Base-by-base conservation (phyloP, 2,888 invertebrate genomes). In the Griposia aprilina region DNA sequence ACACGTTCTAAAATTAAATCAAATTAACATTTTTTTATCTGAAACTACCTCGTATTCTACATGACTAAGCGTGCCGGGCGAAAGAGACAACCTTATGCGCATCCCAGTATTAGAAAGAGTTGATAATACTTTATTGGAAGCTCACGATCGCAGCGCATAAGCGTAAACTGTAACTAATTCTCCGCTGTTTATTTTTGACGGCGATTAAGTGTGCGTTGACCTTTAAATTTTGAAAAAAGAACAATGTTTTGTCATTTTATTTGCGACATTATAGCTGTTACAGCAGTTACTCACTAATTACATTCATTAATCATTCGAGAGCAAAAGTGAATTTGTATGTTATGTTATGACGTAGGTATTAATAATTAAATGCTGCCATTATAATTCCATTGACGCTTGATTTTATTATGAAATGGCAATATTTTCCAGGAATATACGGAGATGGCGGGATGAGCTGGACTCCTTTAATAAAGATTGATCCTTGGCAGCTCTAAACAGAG, bases 121-220 rank as follows among this genome's bases (percentile, higher is more conserved):
- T 15, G 60, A n/a, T 50, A 63, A 60, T 11, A 76, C 10, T 52
- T 72, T 82, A 89, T 88, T 88, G 69, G 80, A 86, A 81, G 82
- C 80, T 85, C 84, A 88, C 77, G 81, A 81, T 83, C 72, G 41
- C 55, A 76, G 68, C 50, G 77, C 85, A 76, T 68, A 82, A 82
- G 85, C 86, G 88, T 87, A 71, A 88, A 90, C 86, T 90, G 90
- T 90, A 75, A 90, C 90, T 89, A 91, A 92, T 92, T 84, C 77
- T 72, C 76, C 60, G 77, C 79, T 90, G 85, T 92, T 92, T 92
- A 90, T 90, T 90, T 91, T 90, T 88, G 84, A 86, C 85, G 88
- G 82, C 89, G 83, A 90, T 91, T 90, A 88, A 88, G 84, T 90
- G 91, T 90, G 74, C 90, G 70, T 76, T 91, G 89, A 91, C 89